Base-by-base conservation (phyloP, 2,797 vertebrate species). In the Myotis myotis region DNA sequence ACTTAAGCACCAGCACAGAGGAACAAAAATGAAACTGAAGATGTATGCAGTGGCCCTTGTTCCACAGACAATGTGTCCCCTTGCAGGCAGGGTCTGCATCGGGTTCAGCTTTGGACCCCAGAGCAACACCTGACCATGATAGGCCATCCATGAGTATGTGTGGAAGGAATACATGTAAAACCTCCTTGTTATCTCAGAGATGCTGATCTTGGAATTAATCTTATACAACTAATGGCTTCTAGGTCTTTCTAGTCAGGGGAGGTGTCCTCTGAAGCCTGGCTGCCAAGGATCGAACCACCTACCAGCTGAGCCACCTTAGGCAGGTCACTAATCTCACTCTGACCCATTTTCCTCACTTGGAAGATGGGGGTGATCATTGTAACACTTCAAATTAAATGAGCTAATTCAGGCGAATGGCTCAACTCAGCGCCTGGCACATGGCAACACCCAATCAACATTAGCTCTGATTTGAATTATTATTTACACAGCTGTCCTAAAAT, bases 311-410 rank as follows among this genome's bases (percentile, higher is more conserved):
- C 55, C 3, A 8, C 62, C 53, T 47, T 17, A 44, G 11, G 2
- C 3, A 66, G 84, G 20, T 81, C 44, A 49, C 49, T 41, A 68
- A 47, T 8, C 38, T 93, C 72, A n/a, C 47, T 82, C 68, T 86
- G 62, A 12, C 36, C 44, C n/a, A 60, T 79, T 79, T 71, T 53
- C 49, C 25, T 93, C 71, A n/a, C 60, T 60, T 87, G 7, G 90
- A 81, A 85, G 83, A 10, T n/a, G 66, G 33, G 30, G 10, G 17
- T 41, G 62, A 49, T 25, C 6, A 33, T 38, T 53, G 3, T 84
- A 25, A 84, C 30, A 64, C 51, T 11, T 13, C 38, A 57, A 66
- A n/a, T 89, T 76, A 22, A 71, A 23, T 47, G 28, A 70, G 38
- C 68, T 72, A 70, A 70, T 30, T 62, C 12, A 28, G 16, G 5